Conservation (phyloP, 64 coral and sea anemone species). For the Pocillopora damicornis region DNA sequence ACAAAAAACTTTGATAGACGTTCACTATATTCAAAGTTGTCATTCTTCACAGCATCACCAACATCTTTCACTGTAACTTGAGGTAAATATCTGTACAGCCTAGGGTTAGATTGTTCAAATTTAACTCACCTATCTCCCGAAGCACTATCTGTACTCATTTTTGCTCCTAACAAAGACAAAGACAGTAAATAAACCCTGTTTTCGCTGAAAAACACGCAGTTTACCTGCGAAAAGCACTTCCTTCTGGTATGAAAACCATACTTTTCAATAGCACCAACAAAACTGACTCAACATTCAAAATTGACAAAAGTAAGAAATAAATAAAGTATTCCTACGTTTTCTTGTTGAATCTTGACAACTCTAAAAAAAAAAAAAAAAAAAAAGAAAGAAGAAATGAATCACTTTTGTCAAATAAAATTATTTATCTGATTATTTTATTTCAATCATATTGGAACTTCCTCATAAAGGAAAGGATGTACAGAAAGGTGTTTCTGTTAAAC, state of each 20-base stretch:
- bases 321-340: constrained; percentile 17
- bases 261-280: neutral
- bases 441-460: no score
- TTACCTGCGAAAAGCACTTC: neutral
- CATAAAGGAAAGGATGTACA: no score
- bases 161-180: constrained; percentile 23
- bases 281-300: neutral
- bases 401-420: no score
- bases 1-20: no score
- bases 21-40: no score
- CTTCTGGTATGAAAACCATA: no score
- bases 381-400: neutral
- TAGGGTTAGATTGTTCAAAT: neutral
- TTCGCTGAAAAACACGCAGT: neutral
- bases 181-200: neutral
- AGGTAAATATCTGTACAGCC: neutral
- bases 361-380: constrained; percentile 23
- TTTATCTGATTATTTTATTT: no score
- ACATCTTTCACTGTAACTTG: no score
- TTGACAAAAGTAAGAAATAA: neutral
- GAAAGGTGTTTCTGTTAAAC: no score
- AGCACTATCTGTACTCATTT: constrained; percentile 24
- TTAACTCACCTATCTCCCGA: neutral
- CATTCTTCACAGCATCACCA: no score
- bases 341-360: constrained; percentile 5